These are phyloP conservation scores for Craseonycteris thonglongyai DNA, from an alignment of 2,113 vertebrate species.

Conservation along the genomic window DNA sequence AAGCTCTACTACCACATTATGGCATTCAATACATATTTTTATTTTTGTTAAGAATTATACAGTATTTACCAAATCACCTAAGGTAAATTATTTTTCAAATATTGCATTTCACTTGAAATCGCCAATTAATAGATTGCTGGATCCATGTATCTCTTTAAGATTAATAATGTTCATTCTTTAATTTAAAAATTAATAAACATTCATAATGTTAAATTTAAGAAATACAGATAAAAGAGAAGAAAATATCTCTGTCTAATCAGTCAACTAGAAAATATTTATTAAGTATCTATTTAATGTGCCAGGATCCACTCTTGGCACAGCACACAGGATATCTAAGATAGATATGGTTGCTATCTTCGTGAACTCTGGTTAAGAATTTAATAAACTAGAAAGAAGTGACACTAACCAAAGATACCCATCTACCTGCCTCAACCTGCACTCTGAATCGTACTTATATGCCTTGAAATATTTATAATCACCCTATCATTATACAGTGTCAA, in stretches of 20 bases:
- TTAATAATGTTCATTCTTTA: neutral
- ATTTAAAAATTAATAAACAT: neutral
- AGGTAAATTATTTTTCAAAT: neutral
- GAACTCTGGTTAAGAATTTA: neutral
- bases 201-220: neutral
- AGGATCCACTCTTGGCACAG: neutral
- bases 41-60: neutral
- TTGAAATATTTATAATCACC: neutral
- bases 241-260: neutral
- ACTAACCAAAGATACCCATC: neutral
- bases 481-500: neutral
- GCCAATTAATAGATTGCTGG: neutral
- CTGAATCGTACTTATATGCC: neutral
- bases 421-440: neutral
- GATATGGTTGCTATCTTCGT: neutral
- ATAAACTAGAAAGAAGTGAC: neutral
- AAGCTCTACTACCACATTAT: neutral
- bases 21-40: neutral
- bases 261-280: neutral
- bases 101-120: neutral
- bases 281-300: neutral
- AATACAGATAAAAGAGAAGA: neutral
- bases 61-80: neutral
- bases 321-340: neutral
- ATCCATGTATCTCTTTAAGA: neutral